phyloP scores from a whole-genome alignment of 2,113 vertebrate genomes.

The Ia io region DNA sequence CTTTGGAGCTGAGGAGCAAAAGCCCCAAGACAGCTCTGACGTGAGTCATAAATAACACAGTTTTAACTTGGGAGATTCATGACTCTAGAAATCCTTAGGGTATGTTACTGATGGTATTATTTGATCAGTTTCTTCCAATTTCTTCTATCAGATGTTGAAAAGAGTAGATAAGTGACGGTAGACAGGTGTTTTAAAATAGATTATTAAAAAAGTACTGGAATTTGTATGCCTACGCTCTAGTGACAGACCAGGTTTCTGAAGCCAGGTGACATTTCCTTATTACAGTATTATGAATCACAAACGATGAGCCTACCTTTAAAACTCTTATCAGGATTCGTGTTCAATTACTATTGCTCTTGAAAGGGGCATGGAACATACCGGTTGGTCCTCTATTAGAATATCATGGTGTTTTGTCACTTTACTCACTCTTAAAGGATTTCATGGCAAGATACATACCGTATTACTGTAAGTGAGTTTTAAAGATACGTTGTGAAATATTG shows the following conservation, averaged over 20 bases:
- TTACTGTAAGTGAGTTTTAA: neutral
- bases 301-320: neutral
- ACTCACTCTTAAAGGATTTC: constrained; percentile 25
- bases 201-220: constrained; percentile 1
- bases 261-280: neutral
- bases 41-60: constrained; percentile 55
- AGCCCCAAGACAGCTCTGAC: constrained; percentile 50
- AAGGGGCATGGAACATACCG: neutral
- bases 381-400: neutral
- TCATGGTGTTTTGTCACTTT: neutral
- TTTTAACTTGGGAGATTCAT: constrained; percentile 18
- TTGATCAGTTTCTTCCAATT: constrained; percentile 41
- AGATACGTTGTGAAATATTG: neutral
- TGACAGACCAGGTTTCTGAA: constrained; percentile 19
- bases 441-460: neutral
- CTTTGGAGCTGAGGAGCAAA: neutral
- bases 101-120: neutral
- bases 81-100: neutral
- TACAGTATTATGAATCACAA: neutral
- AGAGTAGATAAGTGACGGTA: neutral
- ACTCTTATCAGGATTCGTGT: neutral
- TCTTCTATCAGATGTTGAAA: constrained; percentile 26
- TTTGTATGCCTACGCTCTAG: constrained; percentile 1
- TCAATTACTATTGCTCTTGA: neutral
- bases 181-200: constrained; percentile 45